Percentiles rank a stretch among this genome's conserved stretches.
Conservation (phyloP, 2,888 invertebrate species). For the Acleris holmiana region DNA sequence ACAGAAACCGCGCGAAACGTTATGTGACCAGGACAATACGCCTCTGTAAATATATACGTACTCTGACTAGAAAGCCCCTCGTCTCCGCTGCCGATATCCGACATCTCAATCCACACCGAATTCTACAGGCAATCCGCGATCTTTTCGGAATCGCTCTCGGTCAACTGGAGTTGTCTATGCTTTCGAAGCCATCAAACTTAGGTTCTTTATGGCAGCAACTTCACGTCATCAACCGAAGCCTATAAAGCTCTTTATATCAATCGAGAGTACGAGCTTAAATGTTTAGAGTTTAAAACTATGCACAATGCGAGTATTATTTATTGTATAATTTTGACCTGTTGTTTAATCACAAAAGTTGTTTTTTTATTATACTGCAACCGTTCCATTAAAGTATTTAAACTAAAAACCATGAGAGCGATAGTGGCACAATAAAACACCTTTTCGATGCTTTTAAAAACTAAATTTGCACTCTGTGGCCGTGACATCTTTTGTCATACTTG, state of each 20-base stretch:
- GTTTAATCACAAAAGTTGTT: background rate
- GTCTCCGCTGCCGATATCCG: slow-evolving; percentile 92
- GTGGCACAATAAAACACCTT: slow-evolving; percentile 12
- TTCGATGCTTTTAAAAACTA: slow-evolving; percentile 18
- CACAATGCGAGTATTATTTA: background rate
- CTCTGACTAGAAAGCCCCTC: slow-evolving; percentile 91
- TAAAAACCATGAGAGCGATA: background rate
- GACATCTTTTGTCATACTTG: slow-evolving; percentile 58
- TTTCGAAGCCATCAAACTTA: slow-evolving; percentile 71
- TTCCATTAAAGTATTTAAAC: background rate
- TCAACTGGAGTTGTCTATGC: slow-evolving; percentile 75
- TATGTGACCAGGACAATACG: slow-evolving; percentile 51
- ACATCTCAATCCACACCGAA: slow-evolving; percentile 87
- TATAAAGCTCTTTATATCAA: slow-evolving; percentile 1
- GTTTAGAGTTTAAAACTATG: background rate
- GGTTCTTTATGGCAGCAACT: slow-evolving; percentile 51
- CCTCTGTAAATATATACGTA: slow-evolving; percentile 83
- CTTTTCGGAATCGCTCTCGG: slow-evolving; percentile 70
- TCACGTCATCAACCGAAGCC: slow-evolving; percentile 15
- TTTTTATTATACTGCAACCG: background rate
- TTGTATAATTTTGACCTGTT: background rate
- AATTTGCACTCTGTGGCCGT: slow-evolving; percentile 47
- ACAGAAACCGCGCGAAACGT: slow-evolving; percentile 58
- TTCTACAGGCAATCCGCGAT: slow-evolving; percentile 80
- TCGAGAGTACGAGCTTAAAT: background rate